These are phyloP conservation scores for Arctopsyche grandis DNA, from an alignment of 1,140 invertebrate species.

Conservation along the genomic window DNA sequence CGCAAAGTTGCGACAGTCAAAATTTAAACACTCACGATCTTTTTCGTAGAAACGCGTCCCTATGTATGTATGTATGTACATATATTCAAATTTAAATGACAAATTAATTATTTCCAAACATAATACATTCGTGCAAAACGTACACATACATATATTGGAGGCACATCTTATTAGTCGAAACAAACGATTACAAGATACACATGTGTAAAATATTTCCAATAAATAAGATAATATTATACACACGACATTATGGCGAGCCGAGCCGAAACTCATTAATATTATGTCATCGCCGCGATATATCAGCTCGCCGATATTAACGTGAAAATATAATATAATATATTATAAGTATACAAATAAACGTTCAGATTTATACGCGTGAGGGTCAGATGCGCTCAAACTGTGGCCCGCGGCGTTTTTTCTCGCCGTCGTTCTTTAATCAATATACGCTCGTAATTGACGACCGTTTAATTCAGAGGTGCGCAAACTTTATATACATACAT, in stretches of 20 bases:
- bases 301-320: neutral
- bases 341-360: neutral
- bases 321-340: neutral
- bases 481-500: neutral
- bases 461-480: slow-evolving; percentile 26
- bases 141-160: too few species aligned
- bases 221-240: neutral
- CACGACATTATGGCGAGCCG: neutral
- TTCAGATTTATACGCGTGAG: too few species aligned
- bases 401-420: slow-evolving; percentile 13
- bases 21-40: too few species aligned
- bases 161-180: neutral
- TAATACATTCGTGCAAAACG: too few species aligned
- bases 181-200: slow-evolving; percentile 1
- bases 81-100: neutral
- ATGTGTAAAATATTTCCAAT: too few species aligned
- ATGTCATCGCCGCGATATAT: slow-evolving; percentile 23
- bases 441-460: neutral
- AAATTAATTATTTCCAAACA: neutral
- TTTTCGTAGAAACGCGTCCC: too few species aligned
- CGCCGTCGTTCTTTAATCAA: slow-evolving; percentile 16
- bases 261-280: slow-evolving; percentile 13
- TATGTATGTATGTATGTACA: slow-evolving; percentile 6
- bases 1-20: too few species aligned
- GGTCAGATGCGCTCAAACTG: neutral